Evolutionary conservation across 2,888 invertebrate species (phyloP), one percentile per base, ranked within the genome.

Genomic region (Agrilus biguttatus): DNA sequence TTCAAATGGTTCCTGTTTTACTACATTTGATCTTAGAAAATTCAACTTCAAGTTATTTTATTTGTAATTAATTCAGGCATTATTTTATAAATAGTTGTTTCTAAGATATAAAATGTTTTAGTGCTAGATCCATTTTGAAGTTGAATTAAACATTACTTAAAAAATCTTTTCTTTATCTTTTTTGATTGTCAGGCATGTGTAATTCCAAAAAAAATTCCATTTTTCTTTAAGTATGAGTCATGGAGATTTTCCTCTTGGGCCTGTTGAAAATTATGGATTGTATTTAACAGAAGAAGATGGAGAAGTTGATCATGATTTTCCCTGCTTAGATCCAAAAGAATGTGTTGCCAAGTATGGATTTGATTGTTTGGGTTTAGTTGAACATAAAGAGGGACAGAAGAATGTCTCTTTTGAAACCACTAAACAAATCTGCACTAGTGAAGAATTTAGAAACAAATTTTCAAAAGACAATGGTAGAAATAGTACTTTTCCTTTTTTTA

Each of bases 201-300:
- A 8, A 8, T 28, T 10, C 2, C 10, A 28, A 28, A 28, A 5
- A 3, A 28, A 10, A 10, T 28, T 2, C 2, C 10, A 2, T 33
- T 33, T 13, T 17, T 21, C n/a, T 43, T n/a, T 14, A 58, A 78
- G 78, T 61, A 74, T 77, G 49, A 73, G 74, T 56, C 75, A 77
- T 60, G 77, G 78, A 5, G 77, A 79, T 47, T 68, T 77, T 53
- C 62, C 67, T 14, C 69, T 81, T 39, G 75, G 78, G 53, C 74
- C 78, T 33, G 74, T 80, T 14, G 70, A 73, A 42, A 76, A 80
- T 57, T 95, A 91, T 62, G 88, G 89, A 36, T 73, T 96, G 43
- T 90, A 87, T 60, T 90, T 96, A 63, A 92, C 90, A 21, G 96
- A 96, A 67, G 95, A 96, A 58, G 92, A 93, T 60, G 96, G 95